Evolutionary conservation across 37 sponge, comb jelly and placozoan genomes (phyloP), one percentile per base, ranked within the genome.

Genomic region (Crambe crambe): DNA sequence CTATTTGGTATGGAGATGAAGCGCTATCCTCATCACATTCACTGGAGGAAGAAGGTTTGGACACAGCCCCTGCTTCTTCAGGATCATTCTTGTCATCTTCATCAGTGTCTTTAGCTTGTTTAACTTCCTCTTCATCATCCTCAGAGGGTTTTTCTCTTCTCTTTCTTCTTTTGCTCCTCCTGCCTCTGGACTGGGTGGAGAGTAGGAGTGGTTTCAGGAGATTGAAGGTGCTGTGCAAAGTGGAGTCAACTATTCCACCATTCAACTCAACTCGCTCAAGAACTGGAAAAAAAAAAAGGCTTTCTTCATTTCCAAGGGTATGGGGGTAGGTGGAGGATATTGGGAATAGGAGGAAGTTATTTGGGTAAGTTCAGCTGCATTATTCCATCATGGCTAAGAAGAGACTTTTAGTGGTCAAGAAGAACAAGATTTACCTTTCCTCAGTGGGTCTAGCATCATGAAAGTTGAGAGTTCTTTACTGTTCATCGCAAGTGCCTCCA

Each of bases 361-460:
- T n/a, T n/a, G n/a, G n/a, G n/a, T n/a, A n/a, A n/a, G n/a, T n/a
- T n/a, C n/a, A n/a, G n/a, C n/a, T n/a, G n/a, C n/a, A n/a, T n/a
- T n/a, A n/a, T n/a, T n/a, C n/a, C n/a, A n/a, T n/a, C n/a, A n/a
- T n/a, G n/a, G n/a, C n/a, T n/a, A n/a, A n/a, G n/a, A n/a, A n/a
- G n/a, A n/a, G n/a, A n/a, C n/a, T n/a, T n/a, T n/a, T n/a, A n/a
- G n/a, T n/a, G n/a, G n/a, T n/a, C n/a, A n/a, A n/a, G n/a, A n/a
- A n/a, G n/a, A n/a, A 47, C 51, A 15, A 12, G 5, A 65, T 34
- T 32, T 1, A 85, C 85, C 85, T 71, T 37, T 42, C 30, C 42
- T 61, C 6, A 85, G 71, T 70, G 85, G 78, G 5, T 47, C n/a
- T 29, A 88, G 66, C 59, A 82, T 58, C 47, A 36, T 65, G 61